Evolutionary conservation across 2,113 vertebrate genomes (phyloP).

Genomic region (Gnathonemus longibarbis): DNA sequence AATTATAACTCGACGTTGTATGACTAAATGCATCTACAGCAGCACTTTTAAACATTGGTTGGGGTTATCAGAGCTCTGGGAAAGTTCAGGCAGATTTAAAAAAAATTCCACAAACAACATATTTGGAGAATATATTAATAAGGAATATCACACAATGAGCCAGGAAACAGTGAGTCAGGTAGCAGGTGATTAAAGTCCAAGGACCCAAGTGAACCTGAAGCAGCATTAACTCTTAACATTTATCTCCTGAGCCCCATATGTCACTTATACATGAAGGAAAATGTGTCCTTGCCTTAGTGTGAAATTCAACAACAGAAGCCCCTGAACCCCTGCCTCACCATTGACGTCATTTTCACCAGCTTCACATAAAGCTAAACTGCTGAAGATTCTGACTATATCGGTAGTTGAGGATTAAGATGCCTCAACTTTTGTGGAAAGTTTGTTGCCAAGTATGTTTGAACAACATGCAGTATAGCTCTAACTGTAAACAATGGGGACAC

Average conservation of each 20-base stretch:
- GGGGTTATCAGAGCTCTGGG: not conserved
- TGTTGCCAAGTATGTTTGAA: not conserved
- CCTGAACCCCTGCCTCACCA: not conserved
- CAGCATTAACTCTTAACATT: not conserved
- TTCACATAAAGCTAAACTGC: not conserved
- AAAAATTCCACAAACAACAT: not conserved
- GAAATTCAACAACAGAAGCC: not conserved
- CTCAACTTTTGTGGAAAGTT: not conserved
- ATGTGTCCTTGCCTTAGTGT: not conserved
- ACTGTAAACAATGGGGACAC: not conserved
- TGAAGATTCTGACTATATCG: not conserved
- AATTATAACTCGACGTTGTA: not conserved
- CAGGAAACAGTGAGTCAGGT: not conserved
- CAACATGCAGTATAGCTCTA: not conserved
- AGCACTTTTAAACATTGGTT: not conserved
- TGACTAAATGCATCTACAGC: not conserved
- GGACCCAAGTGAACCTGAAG: not conserved
- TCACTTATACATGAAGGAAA: not conserved
- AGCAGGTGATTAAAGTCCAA: not conserved
- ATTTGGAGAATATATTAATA: not conserved
- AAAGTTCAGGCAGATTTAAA: not conserved
- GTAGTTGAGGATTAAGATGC: not conserved
- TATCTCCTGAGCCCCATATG: not conserved
- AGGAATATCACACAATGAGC: not conserved
- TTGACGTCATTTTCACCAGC: not conserved